Conservation (phyloP, 2,113 vertebrate genomes). For the Eurypyga helias region DNA sequence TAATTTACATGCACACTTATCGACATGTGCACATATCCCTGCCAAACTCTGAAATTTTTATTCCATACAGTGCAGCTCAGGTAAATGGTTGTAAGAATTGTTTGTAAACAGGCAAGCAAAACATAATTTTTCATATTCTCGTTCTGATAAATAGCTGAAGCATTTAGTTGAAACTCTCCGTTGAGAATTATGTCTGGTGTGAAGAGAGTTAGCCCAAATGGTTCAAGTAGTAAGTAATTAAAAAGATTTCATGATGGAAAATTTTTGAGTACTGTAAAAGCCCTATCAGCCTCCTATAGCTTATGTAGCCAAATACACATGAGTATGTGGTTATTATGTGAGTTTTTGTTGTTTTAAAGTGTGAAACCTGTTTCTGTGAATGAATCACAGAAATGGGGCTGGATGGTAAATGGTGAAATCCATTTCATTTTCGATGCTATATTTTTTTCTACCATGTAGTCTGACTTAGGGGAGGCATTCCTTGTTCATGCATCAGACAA, state of each 20-base stretch:
- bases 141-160: not conserved
- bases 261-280: not conserved
- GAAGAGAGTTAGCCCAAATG: not conserved
- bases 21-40: not conserved
- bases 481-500: not conserved
- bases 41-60: not conserved
- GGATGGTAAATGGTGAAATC: not conserved
- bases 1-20: not conserved
- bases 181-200: not conserved
- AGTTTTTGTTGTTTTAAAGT: not conserved
- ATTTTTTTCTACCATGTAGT: not conserved
- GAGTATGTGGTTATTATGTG: not conserved
- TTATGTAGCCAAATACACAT: not conserved
- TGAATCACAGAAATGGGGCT: not conserved
- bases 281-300: not conserved
- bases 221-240: conserved; percentile 3
- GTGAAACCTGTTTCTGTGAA: conserved; percentile 13
- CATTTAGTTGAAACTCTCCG: not conserved
- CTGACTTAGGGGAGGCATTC: not conserved
- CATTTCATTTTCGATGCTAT: not conserved
- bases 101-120: not conserved
- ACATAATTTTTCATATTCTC: not conserved
- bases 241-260: not conserved
- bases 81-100: not conserved
- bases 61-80: not conserved